Base-by-base conservation (phyloP, 2,888 invertebrate genomes). In the Unio pictorum region DNA sequence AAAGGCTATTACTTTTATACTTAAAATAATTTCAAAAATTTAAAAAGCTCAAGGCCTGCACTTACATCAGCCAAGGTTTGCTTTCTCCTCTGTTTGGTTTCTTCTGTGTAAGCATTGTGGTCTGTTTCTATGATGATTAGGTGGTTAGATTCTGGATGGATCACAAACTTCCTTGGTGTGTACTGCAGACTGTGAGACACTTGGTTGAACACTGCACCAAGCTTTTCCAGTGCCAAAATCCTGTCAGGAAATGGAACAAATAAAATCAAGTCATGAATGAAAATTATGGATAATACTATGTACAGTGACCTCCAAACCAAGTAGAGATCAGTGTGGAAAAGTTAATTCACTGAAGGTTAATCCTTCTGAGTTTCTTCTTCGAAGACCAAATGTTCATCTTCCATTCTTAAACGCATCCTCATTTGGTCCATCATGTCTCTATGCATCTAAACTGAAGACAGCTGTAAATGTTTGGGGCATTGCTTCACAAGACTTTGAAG, bases 121-220 rank as follows among this genome's bases (percentile, higher is more conserved):
- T 99, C 99, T 18, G 98, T 97, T 91, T 99, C 99, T 60, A 98
- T 93, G 68, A 98, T 93, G 64, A 99, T 93, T 68, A 99, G 93
- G 86, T 97, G 95, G 55, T 95, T 95, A 26, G 95, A 95, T 83
- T 98, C 97, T 3, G 94, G 93, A 90, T 99, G 98, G 70, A 99
- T 95, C 26, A 95, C 94, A 89, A 99, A 98, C 85, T 96, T 95
- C 63, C 98, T 93, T 0, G 99, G 99, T 0, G 99, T 99, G 87
- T 96, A 98, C 81, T 98, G 97, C 66, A 99, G 91, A 0, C 96
- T 96, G 85, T 96, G 94, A 6, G 95, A 95, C 67, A 91, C 91
- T 90, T 98, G 98, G 91, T 99, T 99, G 90, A 99, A 99, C 4
- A 99, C 97, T 0, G 98, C 98, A 0, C 99, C 99, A 2, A 99